Evolutionary conservation across 2,888 invertebrate species (phyloP).

Genomic region (Himalopsyche japonica): DNA sequence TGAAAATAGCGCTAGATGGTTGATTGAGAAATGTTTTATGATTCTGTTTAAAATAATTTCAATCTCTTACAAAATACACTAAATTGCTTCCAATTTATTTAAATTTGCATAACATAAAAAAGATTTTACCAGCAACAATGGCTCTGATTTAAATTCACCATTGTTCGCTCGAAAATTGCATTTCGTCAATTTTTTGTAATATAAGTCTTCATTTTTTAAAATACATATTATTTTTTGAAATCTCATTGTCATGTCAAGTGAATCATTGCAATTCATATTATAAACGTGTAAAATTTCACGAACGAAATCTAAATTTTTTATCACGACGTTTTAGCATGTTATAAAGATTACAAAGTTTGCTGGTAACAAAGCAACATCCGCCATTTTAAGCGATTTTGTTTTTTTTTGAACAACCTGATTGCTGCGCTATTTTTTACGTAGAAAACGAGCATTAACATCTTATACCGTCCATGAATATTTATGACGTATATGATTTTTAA

Average conservation of each 20-base stretch:
- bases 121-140: neutral
- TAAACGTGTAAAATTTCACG: neutral
- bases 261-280: neutral
- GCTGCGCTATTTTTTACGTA: neutral
- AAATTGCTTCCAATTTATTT: neutral
- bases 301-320: neutral
- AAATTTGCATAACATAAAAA: neutral
- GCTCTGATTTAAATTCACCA: neutral
- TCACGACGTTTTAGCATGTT: neutral
- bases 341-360: neutral
- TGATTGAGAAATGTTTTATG: too few species aligned
- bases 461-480: too few species aligned
- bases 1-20: too few species aligned
- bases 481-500: too few species aligned
- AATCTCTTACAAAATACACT: neutral
- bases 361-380: neutral
- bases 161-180: neutral
- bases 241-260: neutral
- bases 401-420: neutral
- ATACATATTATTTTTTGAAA: neutral
- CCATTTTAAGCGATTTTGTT: neutral
- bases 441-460: neutral
- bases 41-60: neutral
- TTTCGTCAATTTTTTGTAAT: neutral
- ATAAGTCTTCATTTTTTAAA: neutral